Evolutionary conservation across 2,888 invertebrate species (phyloP), one percentile per base, ranked within the genome.

Genomic region (Ecdyonurus torrentis): DNA sequence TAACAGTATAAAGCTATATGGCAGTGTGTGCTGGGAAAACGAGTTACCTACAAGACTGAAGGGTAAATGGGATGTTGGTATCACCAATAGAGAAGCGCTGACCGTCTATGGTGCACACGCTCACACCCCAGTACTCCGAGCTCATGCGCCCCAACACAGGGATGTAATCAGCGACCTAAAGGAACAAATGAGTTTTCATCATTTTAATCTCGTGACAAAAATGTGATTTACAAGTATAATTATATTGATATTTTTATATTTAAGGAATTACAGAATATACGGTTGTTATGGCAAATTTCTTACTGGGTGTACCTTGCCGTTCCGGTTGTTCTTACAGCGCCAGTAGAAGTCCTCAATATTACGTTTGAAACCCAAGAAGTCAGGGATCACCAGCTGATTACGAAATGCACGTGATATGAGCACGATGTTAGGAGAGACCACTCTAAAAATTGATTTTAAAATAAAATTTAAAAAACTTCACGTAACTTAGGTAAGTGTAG

Each of bases 31-130:
- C 22, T 18, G 62, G 19, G 70, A 70, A 60, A 69, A n/a, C 1
- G 18, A 58, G 65, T 67, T 71, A 76, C 76, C 75, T 81, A 79
- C 89, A 89, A 67, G 95, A 95, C 76, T 98, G 98, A 63, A 98
- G 81, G 37, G 96, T 95, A 76, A 97, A 96, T 61, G 95, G 95
- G 60, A 89, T 83, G 58, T 84, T 84, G 59, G 89, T 89, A 74
- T 98, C 96, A 62, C 98, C 98, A 65, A 94, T 86, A 37, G 93
- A 90, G 75, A 86, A 92, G 66, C 93, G 81, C 74, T 98, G 97
- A 0, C 97, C 97, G 74, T 98, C 97, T 66, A 95, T 90, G 1
- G 96, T 96, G 73, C 97, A 97, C 37, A 98, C 83, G 69, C 95
- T 91, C 37, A 98, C 86, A 18, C 93, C 97, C 96, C 97, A 98